Evolutionary conservation across 2,113 vertebrate genomes (phyloP).

Genomic region (Sphyrna mokarran): DNA sequence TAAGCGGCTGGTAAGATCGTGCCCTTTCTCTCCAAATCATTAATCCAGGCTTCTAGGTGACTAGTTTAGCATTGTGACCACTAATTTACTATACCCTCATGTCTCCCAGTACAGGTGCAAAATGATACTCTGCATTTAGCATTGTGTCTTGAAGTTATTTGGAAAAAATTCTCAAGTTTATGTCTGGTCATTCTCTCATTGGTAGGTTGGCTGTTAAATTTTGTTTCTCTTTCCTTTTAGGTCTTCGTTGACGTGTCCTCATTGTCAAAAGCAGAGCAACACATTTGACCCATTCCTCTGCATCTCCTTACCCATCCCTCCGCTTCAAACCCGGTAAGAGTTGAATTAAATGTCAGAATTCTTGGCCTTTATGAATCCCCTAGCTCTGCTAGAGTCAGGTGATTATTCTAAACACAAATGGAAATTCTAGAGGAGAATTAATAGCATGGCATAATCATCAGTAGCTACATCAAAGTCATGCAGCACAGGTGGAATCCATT

Average conservation of each 20-base stretch:
- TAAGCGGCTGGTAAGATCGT: too few relatives aligned
- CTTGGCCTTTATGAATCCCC: background rate
- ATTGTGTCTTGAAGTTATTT: background rate
- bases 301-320: slow-evolving; percentile 90
- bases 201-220: background rate
- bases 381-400: background rate
- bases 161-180: background rate
- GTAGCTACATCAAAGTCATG: background rate
- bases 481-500: background rate
- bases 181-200: background rate
- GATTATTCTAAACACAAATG: background rate
- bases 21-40: too few relatives aligned
- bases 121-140: background rate
- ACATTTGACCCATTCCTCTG: slow-evolving; percentile 96
- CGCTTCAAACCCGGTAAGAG: slow-evolving; percentile 84
- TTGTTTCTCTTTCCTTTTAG: slow-evolving; percentile 50
- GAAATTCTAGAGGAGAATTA: background rate
- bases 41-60: too few relatives aligned
- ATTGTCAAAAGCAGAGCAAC: slow-evolving; percentile 97
- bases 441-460: background rate
- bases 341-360: background rate
- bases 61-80: too few relatives aligned
- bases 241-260: slow-evolving; percentile 92
- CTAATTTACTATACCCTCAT: too few relatives aligned
- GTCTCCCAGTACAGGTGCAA: background rate